Evolutionary conservation across 2,888 invertebrate genomes (phyloP).

Genomic region (Griposia aprilina): DNA sequence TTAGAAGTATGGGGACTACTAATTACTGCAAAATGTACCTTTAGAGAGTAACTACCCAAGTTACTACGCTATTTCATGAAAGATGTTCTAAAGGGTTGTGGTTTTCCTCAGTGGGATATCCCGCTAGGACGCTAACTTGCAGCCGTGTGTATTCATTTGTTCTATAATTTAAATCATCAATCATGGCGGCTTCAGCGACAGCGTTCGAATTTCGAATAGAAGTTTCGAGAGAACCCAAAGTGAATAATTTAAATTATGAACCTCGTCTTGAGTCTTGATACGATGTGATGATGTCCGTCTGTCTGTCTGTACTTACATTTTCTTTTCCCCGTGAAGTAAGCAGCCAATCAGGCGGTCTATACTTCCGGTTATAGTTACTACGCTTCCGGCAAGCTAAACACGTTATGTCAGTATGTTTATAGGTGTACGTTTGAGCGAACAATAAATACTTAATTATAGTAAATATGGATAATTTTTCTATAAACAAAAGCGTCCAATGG

Average conservation of each 20-base stretch:
- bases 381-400: constrained; percentile 44
- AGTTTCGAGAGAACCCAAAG: not conserved
- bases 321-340: constrained; percentile 44
- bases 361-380: constrained; percentile 38
- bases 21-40: too few relatives aligned
- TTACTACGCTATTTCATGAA: too few relatives aligned
- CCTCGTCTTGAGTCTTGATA: not conserved
- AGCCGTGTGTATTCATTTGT: too few relatives aligned
- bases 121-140: too few relatives aligned
- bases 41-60: too few relatives aligned
- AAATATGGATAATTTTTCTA: not conserved
- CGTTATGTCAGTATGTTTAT: constrained; percentile 13
- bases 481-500: too few relatives aligned
- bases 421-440: not conserved
- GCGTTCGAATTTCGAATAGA: not conserved
- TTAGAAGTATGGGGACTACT: too few relatives aligned
- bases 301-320: constrained; percentile 11
- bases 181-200: not conserved
- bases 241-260: not conserved
- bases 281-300: not conserved
- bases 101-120: too few relatives aligned
- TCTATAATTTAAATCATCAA: too few relatives aligned
- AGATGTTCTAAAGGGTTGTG: too few relatives aligned
- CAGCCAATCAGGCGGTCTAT: constrained; percentile 47
- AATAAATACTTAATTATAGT: not conserved